A percentile compares a stretch with the other conserved stretches of the same genome.
Evolutionary conservation across 2,888 invertebrate genomes (phyloP).

Genomic region (Melitaea athalia): DNA sequence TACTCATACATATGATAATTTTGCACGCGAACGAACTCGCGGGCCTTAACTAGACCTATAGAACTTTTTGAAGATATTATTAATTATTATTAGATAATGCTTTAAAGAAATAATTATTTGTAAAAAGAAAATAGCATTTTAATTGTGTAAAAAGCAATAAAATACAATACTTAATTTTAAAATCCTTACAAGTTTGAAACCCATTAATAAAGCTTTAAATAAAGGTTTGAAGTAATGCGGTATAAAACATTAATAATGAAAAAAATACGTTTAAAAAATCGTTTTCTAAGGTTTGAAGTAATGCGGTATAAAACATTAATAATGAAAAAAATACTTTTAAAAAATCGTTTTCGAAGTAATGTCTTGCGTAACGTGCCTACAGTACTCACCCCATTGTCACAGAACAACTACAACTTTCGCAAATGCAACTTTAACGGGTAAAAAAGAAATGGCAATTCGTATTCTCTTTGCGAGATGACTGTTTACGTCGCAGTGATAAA

Average conservation of each 20-base stretch:
- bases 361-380: conserved; percentile 31
- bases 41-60: too few species aligned
- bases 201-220: conserved; percentile 1
- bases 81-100: too few species aligned
- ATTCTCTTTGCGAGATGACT: conserved; percentile 30
- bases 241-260: conserved; percentile 4
- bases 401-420: conserved; percentile 30
- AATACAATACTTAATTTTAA: neutral
- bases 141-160: neutral
- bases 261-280: conserved; percentile 16
- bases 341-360: conserved; percentile 19
- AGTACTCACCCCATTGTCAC: conserved; percentile 24
- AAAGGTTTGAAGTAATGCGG: neutral
- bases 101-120: too few species aligned
- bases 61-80: too few species aligned
- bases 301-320: conserved; percentile 1
- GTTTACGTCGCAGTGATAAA: conserved; percentile 28
- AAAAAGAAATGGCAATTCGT: conserved; percentile 35
- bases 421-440: conserved; percentile 36
- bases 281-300: conserved; percentile 1
- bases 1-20: too few species aligned
- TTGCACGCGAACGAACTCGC: too few species aligned
- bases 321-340: conserved; percentile 13
- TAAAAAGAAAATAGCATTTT: neutral
- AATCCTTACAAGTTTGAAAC: conserved; percentile 2